A percentile compares a stretch with the other conserved stretches of the same genome.
These are phyloP conservation scores for Tetranychus truncatus DNA, from an alignment of 2,888 invertebrate species.

Conservation along the genomic window DNA sequence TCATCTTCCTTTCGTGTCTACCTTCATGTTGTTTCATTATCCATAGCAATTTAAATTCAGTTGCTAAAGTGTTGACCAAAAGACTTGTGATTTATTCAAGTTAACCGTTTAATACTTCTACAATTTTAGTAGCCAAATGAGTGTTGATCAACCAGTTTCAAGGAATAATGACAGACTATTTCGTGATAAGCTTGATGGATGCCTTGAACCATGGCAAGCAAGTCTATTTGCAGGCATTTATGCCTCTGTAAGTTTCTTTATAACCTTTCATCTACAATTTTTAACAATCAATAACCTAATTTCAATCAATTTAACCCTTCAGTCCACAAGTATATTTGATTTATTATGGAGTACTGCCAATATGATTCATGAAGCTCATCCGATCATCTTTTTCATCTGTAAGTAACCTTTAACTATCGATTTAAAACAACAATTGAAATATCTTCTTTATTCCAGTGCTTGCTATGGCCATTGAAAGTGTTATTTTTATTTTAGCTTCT, in stretches of 20 bases:
- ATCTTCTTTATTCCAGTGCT: slow-evolving; percentile 12
- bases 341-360: slow-evolving; percentile 20
- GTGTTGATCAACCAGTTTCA: background rate
- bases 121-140: background rate
- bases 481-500: slow-evolving; percentile 17
- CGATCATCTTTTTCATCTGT: slow-evolving; percentile 18
- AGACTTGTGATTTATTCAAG: too few species aligned
- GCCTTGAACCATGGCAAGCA: slow-evolving; percentile 20
- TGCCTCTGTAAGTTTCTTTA: slow-evolving; percentile 13
- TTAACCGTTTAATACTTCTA: too few species aligned
- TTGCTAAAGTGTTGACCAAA: too few species aligned
- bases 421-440: background rate
- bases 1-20: too few species aligned
- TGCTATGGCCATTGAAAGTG: slow-evolving; percentile 18
- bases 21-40: too few species aligned
- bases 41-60: too few species aligned
- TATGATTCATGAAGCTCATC: slow-evolving; percentile 17
- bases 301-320: background rate
- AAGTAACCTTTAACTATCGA: slow-evolving; percentile 3
- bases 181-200: slow-evolving; percentile 15
- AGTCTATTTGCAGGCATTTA: slow-evolving; percentile 20
- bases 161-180: background rate
- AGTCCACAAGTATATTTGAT: slow-evolving; percentile 20
- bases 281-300: background rate
- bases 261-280: background rate